Evolutionary conservation across 1,140 invertebrate genomes (phyloP), one percentile per base, ranked within the genome.

Genomic region (Psix sp.): DNA sequence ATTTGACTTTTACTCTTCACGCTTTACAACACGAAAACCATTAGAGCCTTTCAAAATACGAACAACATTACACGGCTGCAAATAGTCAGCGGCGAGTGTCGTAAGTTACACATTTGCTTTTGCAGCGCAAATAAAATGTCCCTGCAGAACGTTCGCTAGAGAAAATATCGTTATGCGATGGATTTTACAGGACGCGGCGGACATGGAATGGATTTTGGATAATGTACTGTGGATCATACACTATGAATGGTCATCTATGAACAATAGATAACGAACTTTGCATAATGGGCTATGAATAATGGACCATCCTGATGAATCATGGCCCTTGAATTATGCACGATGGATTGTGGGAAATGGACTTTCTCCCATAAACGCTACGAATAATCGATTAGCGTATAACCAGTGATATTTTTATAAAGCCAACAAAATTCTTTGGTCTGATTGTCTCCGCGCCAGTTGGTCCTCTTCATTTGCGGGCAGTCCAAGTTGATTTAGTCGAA

Each of bases 341-440:
- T 72, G 68, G 67, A 71, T 71, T 40, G 51, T 51, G 43, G 67
- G 51, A 72, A 72, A 72, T 57, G 68, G 68, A 72, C 68, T 72
- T 72, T 72, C 68, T 72, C 65, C 52, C 63, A 72, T 72, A 38
- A 59, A 72, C 56, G n/a, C n/a, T n/a, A 63, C 57, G 59, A 59
- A 72, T 72, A 72, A 70, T 62, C 66, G 49, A 62, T n/a, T 62
- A 57, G 17, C 26, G 59, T n/a, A 52, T 45, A 39, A 43, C 51
- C 51, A 17, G 51, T 45, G 49, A n/a, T n/a, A n/a, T n/a, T n/a
- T n/a, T n/a, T n/a, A n/a, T n/a, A n/a, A n/a, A n/a, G n/a, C n/a
- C n/a, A n/a, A n/a, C n/a, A n/a, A n/a, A n/a, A n/a, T n/a, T n/a
- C n/a, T n/a, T n/a, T n/a, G n/a, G n/a, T n/a, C n/a, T n/a, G n/a